Evolutionary conservation across 2,797 vertebrate species (phyloP), one percentile per base, ranked within the genome.

Genomic region (Onychomys arenicola): DNA sequence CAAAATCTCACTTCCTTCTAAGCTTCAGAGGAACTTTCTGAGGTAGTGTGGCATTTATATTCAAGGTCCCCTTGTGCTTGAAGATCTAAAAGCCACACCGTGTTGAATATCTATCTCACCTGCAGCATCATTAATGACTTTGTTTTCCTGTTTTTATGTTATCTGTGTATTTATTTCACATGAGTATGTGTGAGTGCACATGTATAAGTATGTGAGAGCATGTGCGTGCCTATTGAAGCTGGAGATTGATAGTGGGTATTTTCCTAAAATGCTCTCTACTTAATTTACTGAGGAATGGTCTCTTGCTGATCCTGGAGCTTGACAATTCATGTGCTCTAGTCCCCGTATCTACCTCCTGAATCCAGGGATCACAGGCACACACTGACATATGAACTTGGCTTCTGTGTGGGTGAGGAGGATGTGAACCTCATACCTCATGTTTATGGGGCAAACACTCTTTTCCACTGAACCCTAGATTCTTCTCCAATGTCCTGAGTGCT

Each of bases 11-110:
- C 75, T 89, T 96, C 86, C 34, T 75, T 95, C 43, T 92, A 89
- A 84, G 85, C 78, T 76, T 96, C 32, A 93, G 67, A 93, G 73
- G 90, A 89, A 71, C 63, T 97, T 83, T 94, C 78, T 89, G 19
- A 80, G 71, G 78, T 81, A 17, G 16, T 40, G 40, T 59, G 23
- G 52, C 63, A 77, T 94, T 95, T 95, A 61, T 94, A 23, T 96
- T 94, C 57, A 82, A 86, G 57, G 0, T 95, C 8, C 14, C 34
- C 93, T 89, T 92, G 90, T 88, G 52, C 7, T 78, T 88, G 52
- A 95, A 85, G 32, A 69, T 76, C 86, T 94, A 43, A 95, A 93
- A 89, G 49, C 75, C 9, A 10, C 37, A 89, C 19, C 81, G 9
- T 14, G 0, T 88, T 40, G 85, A 61, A 52, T 67, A 67, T 25